These are phyloP conservation scores for Gymnorhina tibicen DNA, from an alignment of 2,113 vertebrate species.

Conservation along the genomic window DNA sequence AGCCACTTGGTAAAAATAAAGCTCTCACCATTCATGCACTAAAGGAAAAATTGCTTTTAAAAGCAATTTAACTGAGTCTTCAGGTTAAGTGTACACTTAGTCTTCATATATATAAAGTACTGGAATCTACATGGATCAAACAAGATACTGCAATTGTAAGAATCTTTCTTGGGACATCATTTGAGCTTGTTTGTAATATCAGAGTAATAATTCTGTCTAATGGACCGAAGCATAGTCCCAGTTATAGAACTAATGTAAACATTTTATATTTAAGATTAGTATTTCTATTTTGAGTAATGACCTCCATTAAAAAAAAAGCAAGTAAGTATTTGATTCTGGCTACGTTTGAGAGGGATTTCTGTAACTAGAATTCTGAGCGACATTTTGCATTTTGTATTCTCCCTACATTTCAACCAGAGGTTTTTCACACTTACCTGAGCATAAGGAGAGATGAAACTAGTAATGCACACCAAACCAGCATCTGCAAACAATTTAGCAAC, in stretches of 20 bases:
- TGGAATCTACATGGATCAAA: neutral
- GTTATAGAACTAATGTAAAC: neutral
- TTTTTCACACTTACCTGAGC: slow-evolving; percentile 76
- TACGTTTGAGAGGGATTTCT: neutral
- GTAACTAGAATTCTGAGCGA: neutral
- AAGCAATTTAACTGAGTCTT: neutral
- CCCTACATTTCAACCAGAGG: neutral
- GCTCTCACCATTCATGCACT: neutral
- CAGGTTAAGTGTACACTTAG: neutral
- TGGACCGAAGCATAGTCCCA: neutral
- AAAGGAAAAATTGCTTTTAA: neutral
- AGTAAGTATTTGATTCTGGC: neutral
- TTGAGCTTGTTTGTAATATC: neutral
- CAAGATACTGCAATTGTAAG: neutral
- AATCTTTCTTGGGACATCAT: neutral
- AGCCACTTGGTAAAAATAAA: neutral
- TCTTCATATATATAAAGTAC: neutral
- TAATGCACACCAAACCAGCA: slow-evolving; percentile 93
- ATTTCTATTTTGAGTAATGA: neutral
- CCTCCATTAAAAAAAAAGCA: neutral
- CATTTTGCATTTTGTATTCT: neutral
- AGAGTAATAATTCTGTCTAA: neutral
- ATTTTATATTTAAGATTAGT: neutral
- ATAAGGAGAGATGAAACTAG: slow-evolving; percentile 97
- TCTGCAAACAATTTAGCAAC: slow-evolving; percentile 97